phyloP scores from a whole-genome alignment of 2,888 invertebrate genomes.

The Glaucopsyche alexis region DNA sequence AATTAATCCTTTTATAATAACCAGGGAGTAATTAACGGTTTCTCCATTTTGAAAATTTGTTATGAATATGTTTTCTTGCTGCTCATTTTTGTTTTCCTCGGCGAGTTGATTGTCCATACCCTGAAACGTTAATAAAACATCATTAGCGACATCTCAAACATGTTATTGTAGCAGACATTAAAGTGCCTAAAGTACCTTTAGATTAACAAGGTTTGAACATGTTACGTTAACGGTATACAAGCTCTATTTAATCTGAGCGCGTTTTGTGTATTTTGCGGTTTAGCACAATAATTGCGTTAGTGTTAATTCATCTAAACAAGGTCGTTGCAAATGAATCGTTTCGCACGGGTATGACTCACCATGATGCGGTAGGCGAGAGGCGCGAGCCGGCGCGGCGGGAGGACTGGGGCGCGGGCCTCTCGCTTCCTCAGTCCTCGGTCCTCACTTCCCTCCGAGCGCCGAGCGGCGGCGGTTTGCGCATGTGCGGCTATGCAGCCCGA shows the following conservation, averaged over 20 bases:
- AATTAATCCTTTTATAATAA: conserved; percentile 81
- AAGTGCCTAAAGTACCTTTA: background rate
- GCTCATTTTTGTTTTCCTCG: conserved; percentile 69
- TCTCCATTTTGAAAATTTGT: conserved; percentile 83
- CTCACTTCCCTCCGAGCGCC: conserved; percentile 64
- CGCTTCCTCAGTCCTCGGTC: conserved; percentile 55
- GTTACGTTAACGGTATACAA: background rate
- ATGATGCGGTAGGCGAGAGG: conserved; percentile 74
- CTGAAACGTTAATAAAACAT: conserved; percentile 48
- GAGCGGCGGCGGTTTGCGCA: conserved; percentile 65
- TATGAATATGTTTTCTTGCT: conserved; percentile 70
- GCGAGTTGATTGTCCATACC: conserved; percentile 74
- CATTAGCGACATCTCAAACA: background rate
- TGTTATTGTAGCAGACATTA: background rate
- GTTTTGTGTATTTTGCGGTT: conserved; percentile 26
- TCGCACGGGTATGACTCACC: conserved; percentile 76
- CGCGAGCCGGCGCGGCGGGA: conserved; percentile 73
- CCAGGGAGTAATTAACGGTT: conserved; percentile 79
- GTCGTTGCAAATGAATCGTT: conserved; percentile 68
- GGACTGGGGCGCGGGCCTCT: conserved; percentile 70
- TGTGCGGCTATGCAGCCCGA: conserved; percentile 74
- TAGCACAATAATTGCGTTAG: conserved; percentile 36
- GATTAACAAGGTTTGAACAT: conserved; percentile 9
- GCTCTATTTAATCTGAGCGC: background rate
- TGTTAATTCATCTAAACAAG: conserved; percentile 42